These are phyloP conservation scores for Columba livia DNA, from an alignment of 2,113 vertebrate species.

Conservation along the genomic window DNA sequence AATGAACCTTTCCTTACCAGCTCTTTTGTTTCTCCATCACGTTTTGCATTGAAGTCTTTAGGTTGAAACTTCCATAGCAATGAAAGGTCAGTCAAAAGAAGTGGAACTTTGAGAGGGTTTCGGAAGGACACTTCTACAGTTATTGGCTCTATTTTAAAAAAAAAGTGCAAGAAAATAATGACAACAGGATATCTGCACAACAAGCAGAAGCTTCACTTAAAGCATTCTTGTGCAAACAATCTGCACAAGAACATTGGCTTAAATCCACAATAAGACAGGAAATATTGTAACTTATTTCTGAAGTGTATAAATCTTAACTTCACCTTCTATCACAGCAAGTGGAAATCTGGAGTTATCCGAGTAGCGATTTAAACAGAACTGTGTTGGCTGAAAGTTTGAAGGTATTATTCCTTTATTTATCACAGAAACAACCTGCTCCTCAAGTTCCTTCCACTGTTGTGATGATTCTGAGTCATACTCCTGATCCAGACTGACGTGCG, in stretches of 20 bases:
- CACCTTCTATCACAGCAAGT: conserved; percentile 90
- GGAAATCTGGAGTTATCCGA: conserved; percentile 92
- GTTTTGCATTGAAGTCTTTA: conserved; percentile 72
- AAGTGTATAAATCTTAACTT: neutral
- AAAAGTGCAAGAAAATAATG: neutral
- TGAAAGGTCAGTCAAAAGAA: conserved; percentile 87
- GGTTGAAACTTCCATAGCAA: conserved; percentile 92
- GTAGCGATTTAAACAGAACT: conserved; percentile 91
- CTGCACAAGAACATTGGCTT: neutral
- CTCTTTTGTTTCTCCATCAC: conserved; percentile 72
- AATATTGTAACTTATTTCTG: neutral
- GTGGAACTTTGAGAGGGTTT: conserved; percentile 93
- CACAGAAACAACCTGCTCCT: conserved; percentile 88
- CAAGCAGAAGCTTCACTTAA: neutral
- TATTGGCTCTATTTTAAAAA: conserved; percentile 84
- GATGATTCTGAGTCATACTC: conserved; percentile 91
- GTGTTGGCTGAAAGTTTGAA: conserved; percentile 85
- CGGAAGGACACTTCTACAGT: conserved; percentile 92
- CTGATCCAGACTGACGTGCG: conserved; percentile 93
- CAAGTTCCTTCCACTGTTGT: conserved; percentile 90
- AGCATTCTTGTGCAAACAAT: too few relatives aligned
- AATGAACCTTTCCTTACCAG: conserved; percentile 71
- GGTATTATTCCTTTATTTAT: conserved; percentile 84
- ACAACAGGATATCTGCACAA: neutral
- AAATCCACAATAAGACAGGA: neutral